phyloP scores from a whole-genome alignment of 2,113 vertebrate genomes.

The Microtus oregoni region DNA sequence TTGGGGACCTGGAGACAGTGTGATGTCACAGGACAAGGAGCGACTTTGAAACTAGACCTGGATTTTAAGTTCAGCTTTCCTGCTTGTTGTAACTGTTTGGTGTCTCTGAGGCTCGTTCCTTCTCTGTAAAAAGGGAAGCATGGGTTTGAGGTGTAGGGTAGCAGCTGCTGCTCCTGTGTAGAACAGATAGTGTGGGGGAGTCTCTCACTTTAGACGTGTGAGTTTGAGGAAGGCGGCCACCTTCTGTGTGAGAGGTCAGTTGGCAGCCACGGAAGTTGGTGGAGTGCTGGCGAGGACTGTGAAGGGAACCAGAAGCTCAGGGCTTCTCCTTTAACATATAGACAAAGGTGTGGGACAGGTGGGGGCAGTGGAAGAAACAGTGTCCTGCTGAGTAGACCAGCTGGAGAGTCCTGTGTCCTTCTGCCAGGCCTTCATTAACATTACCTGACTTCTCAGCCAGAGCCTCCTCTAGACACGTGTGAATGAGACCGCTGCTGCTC shows the following conservation, averaged over 20 bases:
- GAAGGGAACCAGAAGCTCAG: background rate
- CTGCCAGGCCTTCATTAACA: background rate
- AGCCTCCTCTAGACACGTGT: background rate
- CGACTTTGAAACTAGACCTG: conserved; percentile 11
- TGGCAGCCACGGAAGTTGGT: background rate
- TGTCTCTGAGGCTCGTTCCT: background rate
- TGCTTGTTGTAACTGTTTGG: background rate
- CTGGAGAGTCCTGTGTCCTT: background rate
- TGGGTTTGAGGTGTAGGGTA: background rate
- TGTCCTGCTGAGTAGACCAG: background rate
- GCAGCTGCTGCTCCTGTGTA: background rate
- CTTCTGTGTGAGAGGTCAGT: background rate
- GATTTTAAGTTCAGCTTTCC: background rate
- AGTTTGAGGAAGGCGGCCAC: background rate
- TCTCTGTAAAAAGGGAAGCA: background rate
- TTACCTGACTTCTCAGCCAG: background rate
- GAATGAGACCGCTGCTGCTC: background rate
- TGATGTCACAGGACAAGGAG: background rate
- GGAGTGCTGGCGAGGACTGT: background rate
- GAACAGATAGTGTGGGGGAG: background rate
- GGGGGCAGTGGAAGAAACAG: background rate
- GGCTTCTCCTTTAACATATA: background rate
- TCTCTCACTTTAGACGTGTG: background rate
- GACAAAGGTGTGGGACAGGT: background rate
- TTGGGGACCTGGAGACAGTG: background rate